Base-by-base conservation (phyloP, 2,113 vertebrate species). In the Phalacrocorax brasilianus region DNA sequence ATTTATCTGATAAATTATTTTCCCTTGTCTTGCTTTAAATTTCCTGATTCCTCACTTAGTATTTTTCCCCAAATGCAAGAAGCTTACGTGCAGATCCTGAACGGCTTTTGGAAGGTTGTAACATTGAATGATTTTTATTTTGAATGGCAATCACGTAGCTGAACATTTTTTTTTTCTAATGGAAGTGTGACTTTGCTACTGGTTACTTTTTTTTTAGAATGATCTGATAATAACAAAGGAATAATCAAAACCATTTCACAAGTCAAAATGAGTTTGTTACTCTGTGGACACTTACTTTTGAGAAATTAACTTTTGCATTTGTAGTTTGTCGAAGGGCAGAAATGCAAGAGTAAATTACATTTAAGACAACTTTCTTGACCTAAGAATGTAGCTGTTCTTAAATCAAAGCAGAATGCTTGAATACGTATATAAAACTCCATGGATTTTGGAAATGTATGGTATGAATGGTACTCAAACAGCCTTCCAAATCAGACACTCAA, bases 1-100 rank as follows among this genome's bases (percentile, higher is more conserved):
- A 87, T 88, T 95, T 85, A 24, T 88, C 62, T 91, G 49, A 89
- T 87, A n/a, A 66, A 33, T 91, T 93, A 32, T 87, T 95, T 89
- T 26, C 63, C 74, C 68, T 92, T 84, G 89, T 79, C 96, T 95
- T 96, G 95, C 86, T 92, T 95, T 44, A 33, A 38, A 44, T 92
- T 89, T 87, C 84, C 89, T 3, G 13, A 73, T 73, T 75, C 55
- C 71, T 92, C 92, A 95, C 92, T 53, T 79, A 49, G 71, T 62
- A 4, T 75, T 85, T 85, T 88, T n/a, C 89, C 85, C 63, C 62
- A 55, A 85, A 56, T 94, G 49, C 87, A 93, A 88, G 78, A 44
- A 67, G 58, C 79, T 81, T 28, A 32, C 0, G 0, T 66, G 68
- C 56, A 67, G 53, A 27, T 74, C 78, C 84, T 38, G 61, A 91